Evolutionary conservation across 2,113 vertebrate species (phyloP).

Genomic region (Bufo bufo): DNA sequence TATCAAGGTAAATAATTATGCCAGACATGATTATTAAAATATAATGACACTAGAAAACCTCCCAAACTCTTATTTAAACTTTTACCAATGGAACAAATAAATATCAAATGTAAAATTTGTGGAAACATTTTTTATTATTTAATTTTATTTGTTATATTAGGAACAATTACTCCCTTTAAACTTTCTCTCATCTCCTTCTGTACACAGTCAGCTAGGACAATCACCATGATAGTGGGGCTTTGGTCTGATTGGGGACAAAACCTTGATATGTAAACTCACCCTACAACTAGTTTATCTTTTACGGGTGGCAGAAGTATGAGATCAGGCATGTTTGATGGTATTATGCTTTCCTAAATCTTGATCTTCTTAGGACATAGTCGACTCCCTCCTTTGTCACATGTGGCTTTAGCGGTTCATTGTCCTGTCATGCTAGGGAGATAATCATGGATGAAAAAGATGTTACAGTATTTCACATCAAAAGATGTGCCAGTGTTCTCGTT

Average conservation of each 20-base stretch:
- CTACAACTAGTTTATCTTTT: neutral
- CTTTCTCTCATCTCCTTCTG: neutral
- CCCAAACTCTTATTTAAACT: no score
- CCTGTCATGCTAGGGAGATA: neutral
- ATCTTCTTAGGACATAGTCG: conserved; percentile 28
- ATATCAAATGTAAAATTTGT: neutral
- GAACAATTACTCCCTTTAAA: neutral
- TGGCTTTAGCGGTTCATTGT: conserved; percentile 25
- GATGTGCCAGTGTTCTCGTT: neutral
- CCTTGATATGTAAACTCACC: neutral
- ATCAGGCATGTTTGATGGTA: neutral
- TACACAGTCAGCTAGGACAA: neutral
- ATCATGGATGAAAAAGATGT: conserved; percentile 9
- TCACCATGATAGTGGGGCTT: neutral
- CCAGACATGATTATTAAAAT: no score
- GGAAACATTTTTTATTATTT: no score
- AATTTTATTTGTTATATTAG: neutral
- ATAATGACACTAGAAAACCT: no score
- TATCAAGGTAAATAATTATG: no score
- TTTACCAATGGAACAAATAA: neutral
- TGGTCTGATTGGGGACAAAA: neutral
- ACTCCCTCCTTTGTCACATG: conserved; percentile 3
- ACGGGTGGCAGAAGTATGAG: neutral
- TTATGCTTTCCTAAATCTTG: conserved; percentile 26
- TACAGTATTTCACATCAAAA: neutral